Evolutionary conservation across 2,113 vertebrate species (phyloP).

Genomic region (Cyrtonyx montezumae): DNA sequence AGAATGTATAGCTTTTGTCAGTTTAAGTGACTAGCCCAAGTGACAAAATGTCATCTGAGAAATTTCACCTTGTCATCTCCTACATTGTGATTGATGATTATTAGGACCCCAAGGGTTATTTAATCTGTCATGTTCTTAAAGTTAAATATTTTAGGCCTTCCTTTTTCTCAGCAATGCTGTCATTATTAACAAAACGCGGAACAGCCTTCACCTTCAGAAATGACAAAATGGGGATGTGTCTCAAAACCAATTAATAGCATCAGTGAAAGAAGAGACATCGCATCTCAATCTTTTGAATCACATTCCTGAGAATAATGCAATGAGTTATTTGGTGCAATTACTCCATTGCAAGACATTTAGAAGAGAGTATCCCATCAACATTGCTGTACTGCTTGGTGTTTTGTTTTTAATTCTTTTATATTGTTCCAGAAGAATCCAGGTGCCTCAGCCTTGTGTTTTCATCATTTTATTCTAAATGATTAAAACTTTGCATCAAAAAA

Average conservation of each 20-base stretch:
- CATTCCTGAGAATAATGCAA: slow-evolving; percentile 55
- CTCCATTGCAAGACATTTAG: slow-evolving; percentile 22
- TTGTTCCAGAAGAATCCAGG: slow-evolving; percentile 23
- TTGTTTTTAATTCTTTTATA: slow-evolving; percentile 24
- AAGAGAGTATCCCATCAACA: slow-evolving; percentile 43
- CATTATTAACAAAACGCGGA: slow-evolving; percentile 71
- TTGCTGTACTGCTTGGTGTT: slow-evolving; percentile 6
- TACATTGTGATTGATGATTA: slow-evolving; percentile 56
- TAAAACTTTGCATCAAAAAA: slow-evolving; percentile 45
- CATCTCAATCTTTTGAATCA: slow-evolving; percentile 69
- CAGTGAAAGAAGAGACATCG: slow-evolving; percentile 68
- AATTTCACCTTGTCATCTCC: slow-evolving; percentile 68
- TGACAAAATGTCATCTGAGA: slow-evolving; percentile 44
- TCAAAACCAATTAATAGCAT: slow-evolving; percentile 76
- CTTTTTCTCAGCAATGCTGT: slow-evolving; percentile 57
- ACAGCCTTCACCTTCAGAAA: slow-evolving; percentile 72
- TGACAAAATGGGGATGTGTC: slow-evolving; percentile 74
- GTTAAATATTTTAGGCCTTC: slow-evolving; percentile 70
- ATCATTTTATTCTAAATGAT: slow-evolving; percentile 46
- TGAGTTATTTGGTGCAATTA: slow-evolving; percentile 53
- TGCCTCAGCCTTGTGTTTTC: slow-evolving; percentile 34
- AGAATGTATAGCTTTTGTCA: slow-evolving; percentile 68
- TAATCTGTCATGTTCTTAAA: slow-evolving; percentile 67
- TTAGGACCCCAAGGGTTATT: slow-evolving; percentile 61
- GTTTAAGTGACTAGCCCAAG: slow-evolving; percentile 63